Evolutionary conservation across 1,140 invertebrate species (phyloP).

Genomic region (Drosophila ananassae): DNA sequence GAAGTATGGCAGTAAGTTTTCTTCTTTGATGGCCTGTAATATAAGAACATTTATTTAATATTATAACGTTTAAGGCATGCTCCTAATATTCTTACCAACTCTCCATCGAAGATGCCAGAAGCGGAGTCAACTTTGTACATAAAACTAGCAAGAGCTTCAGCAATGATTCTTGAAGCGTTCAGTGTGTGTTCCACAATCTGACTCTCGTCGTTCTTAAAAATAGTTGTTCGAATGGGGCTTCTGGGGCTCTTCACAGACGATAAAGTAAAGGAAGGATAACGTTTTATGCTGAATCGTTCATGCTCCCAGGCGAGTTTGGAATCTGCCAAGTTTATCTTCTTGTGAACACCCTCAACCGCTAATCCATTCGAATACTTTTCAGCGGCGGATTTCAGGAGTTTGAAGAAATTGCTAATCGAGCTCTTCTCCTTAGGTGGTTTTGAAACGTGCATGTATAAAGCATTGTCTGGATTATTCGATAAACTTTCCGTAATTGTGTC

Average conservation of each 20-base stretch:
- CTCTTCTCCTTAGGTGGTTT: constrained; percentile 96
- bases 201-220: constrained; percentile 85
- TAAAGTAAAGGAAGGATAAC: constrained; percentile 95
- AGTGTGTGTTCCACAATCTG: constrained; percentile 51
- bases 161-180: constrained; percentile 90
- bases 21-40: constrained; percentile 67
- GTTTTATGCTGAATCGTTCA: constrained; percentile 96
- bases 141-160: constrained; percentile 92
- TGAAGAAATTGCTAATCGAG: constrained; percentile 89
- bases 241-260: constrained; percentile 90
- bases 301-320: constrained; percentile 98
- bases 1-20: constrained; percentile 71
- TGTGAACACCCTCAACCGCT: constrained; percentile 93
- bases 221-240: constrained; percentile 86
- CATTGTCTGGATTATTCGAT: constrained; percentile 81
- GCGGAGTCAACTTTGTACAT: constrained; percentile 90
- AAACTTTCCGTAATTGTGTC: constrained; percentile 91
- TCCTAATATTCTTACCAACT: constrained; percentile 53
- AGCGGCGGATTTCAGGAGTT: constrained; percentile 87
- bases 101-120: constrained; percentile 66
- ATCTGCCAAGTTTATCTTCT: constrained; percentile 99
- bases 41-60: background rate
- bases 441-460: constrained; percentile 96
- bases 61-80: background rate
- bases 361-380: constrained; percentile 83